A percentile compares a stretch with the other conserved stretches of the same genome.
Evolutionary conservation across 1,140 invertebrate species (phyloP).

Genomic region (Danaus plexippus): DNA sequence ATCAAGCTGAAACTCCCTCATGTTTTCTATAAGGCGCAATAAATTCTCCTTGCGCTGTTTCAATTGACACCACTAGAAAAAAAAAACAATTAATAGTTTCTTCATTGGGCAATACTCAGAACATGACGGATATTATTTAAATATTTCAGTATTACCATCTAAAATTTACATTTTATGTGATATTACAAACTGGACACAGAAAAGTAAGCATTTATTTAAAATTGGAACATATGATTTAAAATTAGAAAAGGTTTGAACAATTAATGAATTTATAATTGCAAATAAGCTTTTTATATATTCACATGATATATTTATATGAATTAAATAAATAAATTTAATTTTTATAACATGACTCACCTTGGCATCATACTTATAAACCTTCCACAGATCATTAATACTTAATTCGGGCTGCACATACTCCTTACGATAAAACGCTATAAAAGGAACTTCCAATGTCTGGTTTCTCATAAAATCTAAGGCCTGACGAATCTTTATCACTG

Average conservation of each 20-base stretch:
- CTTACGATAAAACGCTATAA: constrained; percentile 98
- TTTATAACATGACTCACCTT: constrained; percentile 73
- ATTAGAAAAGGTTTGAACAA: too few species aligned
- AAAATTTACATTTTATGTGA: too few species aligned
- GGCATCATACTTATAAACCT: constrained; percentile 95
- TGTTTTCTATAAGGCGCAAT: constrained; percentile 88
- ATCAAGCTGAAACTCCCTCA: constrained; percentile 93
- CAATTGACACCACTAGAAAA: constrained; percentile 89
- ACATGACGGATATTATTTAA: too few species aligned
- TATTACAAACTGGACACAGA: too few species aligned
- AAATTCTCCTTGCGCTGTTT: constrained; percentile 90
- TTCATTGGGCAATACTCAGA: too few species aligned
- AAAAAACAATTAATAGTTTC: neutral
- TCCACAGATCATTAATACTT: constrained; percentile 97
- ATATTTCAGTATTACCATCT: too few species aligned
- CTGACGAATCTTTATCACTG: constrained; percentile 91
- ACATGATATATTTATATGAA: neutral
- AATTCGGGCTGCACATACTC: constrained; percentile 97
- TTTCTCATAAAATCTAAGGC: constrained; percentile 97
- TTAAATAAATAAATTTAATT: neutral
- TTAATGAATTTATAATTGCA: too few species aligned
- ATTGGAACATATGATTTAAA: too few species aligned
- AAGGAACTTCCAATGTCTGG: constrained; percentile 95
- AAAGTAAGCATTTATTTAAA: too few species aligned
- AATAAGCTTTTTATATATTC: too few species aligned